Conservation (phyloP, 1,140 invertebrate genomes). For the Bombus breviceps region DNA sequence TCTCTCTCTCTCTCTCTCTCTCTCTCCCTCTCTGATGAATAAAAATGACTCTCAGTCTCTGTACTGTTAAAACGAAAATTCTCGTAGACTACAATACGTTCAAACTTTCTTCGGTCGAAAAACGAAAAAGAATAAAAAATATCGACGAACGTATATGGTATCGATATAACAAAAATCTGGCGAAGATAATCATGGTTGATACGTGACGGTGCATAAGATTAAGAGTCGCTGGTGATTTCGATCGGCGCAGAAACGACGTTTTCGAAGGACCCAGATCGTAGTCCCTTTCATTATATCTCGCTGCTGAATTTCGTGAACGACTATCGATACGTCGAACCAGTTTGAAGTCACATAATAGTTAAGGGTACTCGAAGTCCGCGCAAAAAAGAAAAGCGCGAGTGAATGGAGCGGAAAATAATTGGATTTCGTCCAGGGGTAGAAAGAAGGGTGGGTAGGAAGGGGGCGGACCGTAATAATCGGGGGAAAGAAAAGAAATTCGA, state of each 20-base stretch:
- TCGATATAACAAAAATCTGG: not conserved
- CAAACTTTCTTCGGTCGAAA: not conserved
- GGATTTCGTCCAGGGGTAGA: conserved; percentile 26
- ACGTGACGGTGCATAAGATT: not conserved
- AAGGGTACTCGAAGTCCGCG: conserved; percentile 21
- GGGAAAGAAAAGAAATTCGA: not conserved
- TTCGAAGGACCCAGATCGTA: too few species aligned
- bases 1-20: too few species aligned
- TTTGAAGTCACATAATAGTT: conserved; percentile 33
- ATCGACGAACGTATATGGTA: too few species aligned
- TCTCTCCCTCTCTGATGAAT: too few species aligned
- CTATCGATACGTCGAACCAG: conserved; percentile 26
- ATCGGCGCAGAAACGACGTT: not conserved
- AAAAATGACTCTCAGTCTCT: too few species aligned
- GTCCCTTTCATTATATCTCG: conserved; percentile 10
- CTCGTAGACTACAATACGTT: not conserved
- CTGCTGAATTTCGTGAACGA: conserved; percentile 10
- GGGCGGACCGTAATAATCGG: conserved; percentile 20
- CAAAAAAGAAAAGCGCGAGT: conserved; percentile 34
- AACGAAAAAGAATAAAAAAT: not conserved
- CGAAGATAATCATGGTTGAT: not conserved
- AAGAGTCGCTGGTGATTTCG: not conserved
- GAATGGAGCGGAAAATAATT: conserved; percentile 44
- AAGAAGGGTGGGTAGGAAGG: too few species aligned
- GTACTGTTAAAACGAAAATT: not conserved